Evolutionary conservation across 2,888 invertebrate species (phyloP), one percentile per base, ranked within the genome.

Genomic region (Pyrochroa serraticornis): DNA sequence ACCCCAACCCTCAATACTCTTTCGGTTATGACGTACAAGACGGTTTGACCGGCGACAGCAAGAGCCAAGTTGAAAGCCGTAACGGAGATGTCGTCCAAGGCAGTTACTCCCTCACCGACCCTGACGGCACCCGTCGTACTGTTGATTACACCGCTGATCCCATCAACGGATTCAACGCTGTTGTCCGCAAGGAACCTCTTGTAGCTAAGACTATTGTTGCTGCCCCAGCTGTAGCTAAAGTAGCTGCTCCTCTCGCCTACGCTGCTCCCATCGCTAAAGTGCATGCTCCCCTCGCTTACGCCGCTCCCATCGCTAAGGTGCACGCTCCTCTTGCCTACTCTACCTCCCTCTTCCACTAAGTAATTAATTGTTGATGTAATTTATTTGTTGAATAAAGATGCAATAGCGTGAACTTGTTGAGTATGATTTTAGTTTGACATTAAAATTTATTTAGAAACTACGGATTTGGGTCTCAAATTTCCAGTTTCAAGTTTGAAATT

Each of bases 21-120:
- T 84, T 80, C 75, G 79, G 82, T 0, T 84, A 84, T 74, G 82
- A 82, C 63, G 83, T 84, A 7, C 82, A 84, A 64, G 84, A 84
- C 62, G 78, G 80, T 61, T 76, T 83, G 38, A 84, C 84, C 66
- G 84, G 84, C n/a, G 84, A 84, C 78, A 81, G 69, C 73, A 84
- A 84, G 74, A 80, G 77, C 32, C 87, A 87, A 77, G 84, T 84
- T 63, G 87, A 87, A 80, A 83, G 83, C 57, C 84, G 87, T 58
- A 79, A 81, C 62, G 87, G 87, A n/a, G 86, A 86, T 77, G 82
- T 82, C 66, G 87, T 87, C 39, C 83, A 84, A 73, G 86, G 79
- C 75, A 84, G 82, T 69, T 84, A 84, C 79, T 82, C 83, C 34
- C 76, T 84, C 44, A 73, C 79, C 14, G 84, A 84, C 66, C 83